Evolutionary conservation across 2,797 vertebrate species (phyloP).

Genomic region (Parotocinclus haroldoi): DNA sequence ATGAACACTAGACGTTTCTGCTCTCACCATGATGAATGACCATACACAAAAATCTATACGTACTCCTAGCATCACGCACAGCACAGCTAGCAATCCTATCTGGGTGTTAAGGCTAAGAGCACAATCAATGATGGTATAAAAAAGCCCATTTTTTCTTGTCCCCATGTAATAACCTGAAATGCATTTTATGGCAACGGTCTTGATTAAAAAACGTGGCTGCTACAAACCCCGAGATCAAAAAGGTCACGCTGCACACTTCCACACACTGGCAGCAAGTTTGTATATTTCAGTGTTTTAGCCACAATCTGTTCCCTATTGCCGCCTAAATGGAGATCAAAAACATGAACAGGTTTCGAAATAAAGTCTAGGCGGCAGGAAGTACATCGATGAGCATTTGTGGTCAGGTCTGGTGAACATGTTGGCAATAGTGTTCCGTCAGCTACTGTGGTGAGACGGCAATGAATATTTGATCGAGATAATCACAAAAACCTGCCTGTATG

Average conservation of each 20-base stretch:
- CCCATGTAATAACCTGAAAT: constrained; percentile 49
- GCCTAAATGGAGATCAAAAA: no score
- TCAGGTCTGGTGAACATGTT: no score
- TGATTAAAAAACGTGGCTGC: constrained; percentile 43
- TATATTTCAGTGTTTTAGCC: no score
- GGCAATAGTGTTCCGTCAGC: no score
- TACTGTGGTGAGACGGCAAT: no score
- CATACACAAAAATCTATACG: constrained; percentile 38
- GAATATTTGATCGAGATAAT: no score
- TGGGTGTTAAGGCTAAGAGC: constrained; percentile 26
- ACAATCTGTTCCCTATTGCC: no score
- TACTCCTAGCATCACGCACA: constrained; percentile 43
- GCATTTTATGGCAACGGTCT: constrained; percentile 32
- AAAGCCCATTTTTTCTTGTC: constrained; percentile 37
- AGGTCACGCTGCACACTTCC: constrained; percentile 5
- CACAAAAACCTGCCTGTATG: no score
- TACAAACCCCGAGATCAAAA: constrained; percentile 38
- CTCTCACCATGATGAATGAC: constrained; percentile 39
- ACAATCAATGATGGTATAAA: constrained; percentile 50
- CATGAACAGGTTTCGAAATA: no score
- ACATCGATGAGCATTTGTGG: no score
- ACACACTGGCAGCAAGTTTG: no score
- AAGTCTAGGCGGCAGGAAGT: no score
- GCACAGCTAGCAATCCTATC: constrained; percentile 11
- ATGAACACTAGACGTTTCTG: constrained; percentile 32